Conservation (phyloP, 2,888 invertebrate genomes). For the Blastobasis lacticolella region DNA sequence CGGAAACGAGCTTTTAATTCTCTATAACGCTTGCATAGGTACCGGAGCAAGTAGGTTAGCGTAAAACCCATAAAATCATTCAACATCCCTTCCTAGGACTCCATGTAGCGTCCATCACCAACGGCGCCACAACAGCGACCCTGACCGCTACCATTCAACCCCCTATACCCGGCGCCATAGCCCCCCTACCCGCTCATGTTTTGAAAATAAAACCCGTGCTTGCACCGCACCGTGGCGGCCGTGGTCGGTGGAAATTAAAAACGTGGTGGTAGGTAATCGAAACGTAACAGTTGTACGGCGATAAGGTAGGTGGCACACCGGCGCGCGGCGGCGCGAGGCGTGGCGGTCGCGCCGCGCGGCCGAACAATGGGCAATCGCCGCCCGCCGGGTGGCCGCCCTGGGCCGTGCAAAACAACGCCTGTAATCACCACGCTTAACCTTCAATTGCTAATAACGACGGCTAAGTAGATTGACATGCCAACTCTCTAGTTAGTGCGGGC, state of each 20-base stretch:
- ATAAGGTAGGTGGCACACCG: conserved; percentile 62
- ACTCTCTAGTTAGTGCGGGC: too few species aligned
- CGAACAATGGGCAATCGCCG: conserved; percentile 64
- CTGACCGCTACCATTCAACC: too few species aligned
- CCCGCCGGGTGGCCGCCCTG: conserved; percentile 17
- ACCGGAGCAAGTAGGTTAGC: too few species aligned
- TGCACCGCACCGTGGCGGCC: neutral
- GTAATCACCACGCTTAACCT: conserved; percentile 4
- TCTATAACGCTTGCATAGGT: too few species aligned
- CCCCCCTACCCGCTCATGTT: neutral
- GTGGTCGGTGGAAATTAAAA: conserved; percentile 31
- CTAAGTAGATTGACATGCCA: too few species aligned
- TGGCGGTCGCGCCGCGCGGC: conserved; percentile 57
- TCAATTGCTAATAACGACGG: neutral
- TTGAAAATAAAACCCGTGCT: too few species aligned
- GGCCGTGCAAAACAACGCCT: conserved; percentile 7
- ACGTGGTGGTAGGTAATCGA: conserved; percentile 54
- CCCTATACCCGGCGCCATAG: neutral
- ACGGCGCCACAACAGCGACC: too few species aligned
- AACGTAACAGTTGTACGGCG: conserved; percentile 54
- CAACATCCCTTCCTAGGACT: too few species aligned
- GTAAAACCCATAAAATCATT: too few species aligned
- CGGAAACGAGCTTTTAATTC: too few species aligned
- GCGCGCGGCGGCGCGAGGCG: conserved; percentile 56
- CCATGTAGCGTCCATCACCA: too few species aligned